Base-by-base conservation (phyloP, 2,113 vertebrate species). In the Mionectes macconnelli region DNA sequence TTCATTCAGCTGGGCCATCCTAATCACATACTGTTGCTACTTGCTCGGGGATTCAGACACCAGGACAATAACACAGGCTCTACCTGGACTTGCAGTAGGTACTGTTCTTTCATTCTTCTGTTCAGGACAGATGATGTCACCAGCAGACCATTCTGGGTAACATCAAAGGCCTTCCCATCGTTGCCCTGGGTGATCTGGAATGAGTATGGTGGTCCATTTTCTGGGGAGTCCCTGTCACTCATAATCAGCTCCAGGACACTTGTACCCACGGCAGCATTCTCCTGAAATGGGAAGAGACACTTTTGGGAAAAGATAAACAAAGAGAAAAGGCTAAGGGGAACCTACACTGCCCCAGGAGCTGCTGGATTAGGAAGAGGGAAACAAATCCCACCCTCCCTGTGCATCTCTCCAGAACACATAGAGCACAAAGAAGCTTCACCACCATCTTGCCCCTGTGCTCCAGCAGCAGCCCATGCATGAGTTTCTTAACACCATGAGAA, bases 81-180 rank as follows among this genome's bases (percentile, higher is more conserved):
- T 97, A 99, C 99, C 99, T 99, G 99, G 3, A 99, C 98, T 97
- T 99, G 99, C 57, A 99, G 97, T 73, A 98, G 97, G 90, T 99
- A 98, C 49, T 98, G 98, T 28, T 98, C 97, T 84, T 98, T 98
- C 18, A 37, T 63, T 95, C 83, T 98, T 96, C 98, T 98, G 83
- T 97, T 98, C 75, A 99, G 98, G 3, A 97, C 83, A 4, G 97
- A 96, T 1, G 98, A 97, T 3, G 99, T 98, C 30, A 98, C 99
- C 95, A 99, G 97, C 88, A 99, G 98, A 14, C 99, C 99, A 5
- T 99, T 98, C 31, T 98, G 98, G 92, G 98, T 99, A 23, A 99
- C 95, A 31, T 98, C 98, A 97, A 99, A 99, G 49, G 97, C 98
- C 5, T 97, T 98, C 64, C 98, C 98, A 8, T 98, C 97, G 4